A percentile compares a stretch with the other conserved stretches of the same genome.
Conservation (phyloP, 1,140 invertebrate genomes). For the Camponotus vicinus region DNA sequence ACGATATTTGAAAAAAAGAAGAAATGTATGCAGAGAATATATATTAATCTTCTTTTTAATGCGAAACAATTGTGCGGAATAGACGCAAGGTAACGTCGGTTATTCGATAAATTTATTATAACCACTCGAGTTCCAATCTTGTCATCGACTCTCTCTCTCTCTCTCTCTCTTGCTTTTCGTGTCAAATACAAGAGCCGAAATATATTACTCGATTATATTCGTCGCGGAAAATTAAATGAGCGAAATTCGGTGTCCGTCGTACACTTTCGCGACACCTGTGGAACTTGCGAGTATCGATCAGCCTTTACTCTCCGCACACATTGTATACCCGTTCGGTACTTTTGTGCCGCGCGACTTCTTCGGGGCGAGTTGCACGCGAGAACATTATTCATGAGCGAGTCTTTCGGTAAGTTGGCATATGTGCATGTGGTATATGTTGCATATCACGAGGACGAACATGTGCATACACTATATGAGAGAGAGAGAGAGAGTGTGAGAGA, state of each 20-base stretch:
- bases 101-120: background rate
- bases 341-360: constrained; percentile 46
- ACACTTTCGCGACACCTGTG: constrained; percentile 53
- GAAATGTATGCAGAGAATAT: background rate
- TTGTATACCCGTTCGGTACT: constrained; percentile 19
- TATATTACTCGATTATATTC: background rate
- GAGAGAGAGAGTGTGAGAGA: too few relatives aligned
- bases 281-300: constrained; percentile 51
- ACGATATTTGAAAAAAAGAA: too few relatives aligned
- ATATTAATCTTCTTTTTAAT: background rate
- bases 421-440: background rate
- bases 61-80: background rate
- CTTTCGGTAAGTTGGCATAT: constrained; percentile 40
- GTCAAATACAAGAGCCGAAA: background rate
- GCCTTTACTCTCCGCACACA: background rate
- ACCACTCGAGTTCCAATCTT: background rate
- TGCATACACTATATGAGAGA: background rate
- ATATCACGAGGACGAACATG: constrained; percentile 6
- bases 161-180: too few relatives aligned
- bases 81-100: background rate
- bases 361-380: constrained; percentile 44
- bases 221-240: background rate
- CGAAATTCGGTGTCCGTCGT: constrained; percentile 14
- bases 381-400: constrained; percentile 57
- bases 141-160: background rate